phyloP scores from a whole-genome alignment of 2,888 invertebrate species.

The Antitype chi region DNA sequence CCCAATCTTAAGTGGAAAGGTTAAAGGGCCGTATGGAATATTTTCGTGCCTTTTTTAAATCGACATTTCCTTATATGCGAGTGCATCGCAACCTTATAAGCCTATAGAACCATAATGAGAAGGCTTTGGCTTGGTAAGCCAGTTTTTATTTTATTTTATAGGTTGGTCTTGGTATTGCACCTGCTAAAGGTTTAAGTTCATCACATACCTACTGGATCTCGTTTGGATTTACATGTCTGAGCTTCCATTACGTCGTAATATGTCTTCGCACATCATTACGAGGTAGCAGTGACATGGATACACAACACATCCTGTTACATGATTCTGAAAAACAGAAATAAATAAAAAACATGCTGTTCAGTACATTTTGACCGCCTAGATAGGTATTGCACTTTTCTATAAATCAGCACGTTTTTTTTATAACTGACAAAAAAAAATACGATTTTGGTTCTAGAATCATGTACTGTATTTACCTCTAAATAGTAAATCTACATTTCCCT shows the following conservation, averaged over 20 bases:
- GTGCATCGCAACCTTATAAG: conserved; percentile 20
- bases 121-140: not conserved
- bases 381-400: not conserved
- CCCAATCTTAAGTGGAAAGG: conserved; percentile 32
- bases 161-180: not conserved
- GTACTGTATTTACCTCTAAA: not conserved
- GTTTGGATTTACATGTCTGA: not conserved
- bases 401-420: too few species aligned
- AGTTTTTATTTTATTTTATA: not conserved
- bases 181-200: conserved; percentile 7
- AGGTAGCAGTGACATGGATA: too few species aligned
- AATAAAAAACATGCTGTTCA: too few species aligned
- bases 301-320: too few species aligned
- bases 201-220: not conserved
- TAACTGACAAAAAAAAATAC: too few species aligned
- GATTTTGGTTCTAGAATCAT: too few species aligned
- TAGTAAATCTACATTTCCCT: conserved; percentile 1
- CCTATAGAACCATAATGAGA: conserved; percentile 13
- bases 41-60: conserved; percentile 26
- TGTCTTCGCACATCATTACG: not conserved
- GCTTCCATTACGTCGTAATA: not conserved
- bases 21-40: conserved; percentile 42
- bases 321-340: too few species aligned
- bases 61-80: conserved; percentile 52
- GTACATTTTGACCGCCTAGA: too few species aligned